Evolutionary conservation across 1,140 invertebrate genomes (phyloP).

Genomic region (Venturia canescens): DNA sequence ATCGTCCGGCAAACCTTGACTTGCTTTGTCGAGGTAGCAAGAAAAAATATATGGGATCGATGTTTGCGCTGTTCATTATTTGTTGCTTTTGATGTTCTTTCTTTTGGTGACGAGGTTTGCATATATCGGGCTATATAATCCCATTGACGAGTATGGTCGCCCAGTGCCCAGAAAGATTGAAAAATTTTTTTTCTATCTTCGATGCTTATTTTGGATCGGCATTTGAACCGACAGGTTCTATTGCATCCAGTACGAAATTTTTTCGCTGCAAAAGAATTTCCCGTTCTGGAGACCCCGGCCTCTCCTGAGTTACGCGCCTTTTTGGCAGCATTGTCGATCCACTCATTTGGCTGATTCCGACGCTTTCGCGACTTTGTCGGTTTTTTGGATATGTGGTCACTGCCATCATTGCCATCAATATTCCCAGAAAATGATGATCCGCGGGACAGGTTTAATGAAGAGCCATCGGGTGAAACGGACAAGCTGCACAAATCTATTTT

Average conservation of each 20-base stretch:
- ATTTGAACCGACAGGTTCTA: no score
- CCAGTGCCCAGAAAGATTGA: constrained; percentile 18
- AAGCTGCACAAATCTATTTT: constrained; percentile 5
- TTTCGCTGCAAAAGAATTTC: constrained; percentile 38
- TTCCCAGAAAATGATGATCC: background rate
- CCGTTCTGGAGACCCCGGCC: constrained; percentile 31
- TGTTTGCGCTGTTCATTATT: constrained; percentile 21
- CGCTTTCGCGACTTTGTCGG: constrained; percentile 25
- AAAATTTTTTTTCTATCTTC: constrained; percentile 1
- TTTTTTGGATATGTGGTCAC: background rate
- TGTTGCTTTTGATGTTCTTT: constrained; percentile 6
- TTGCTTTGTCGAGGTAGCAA: constrained; percentile 32
- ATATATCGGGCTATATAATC: constrained; percentile 30
- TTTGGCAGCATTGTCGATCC: constrained; percentile 23
- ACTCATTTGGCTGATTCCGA: constrained; percentile 22
- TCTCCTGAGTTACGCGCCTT: constrained; percentile 31
- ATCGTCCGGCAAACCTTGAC: constrained; percentile 31
- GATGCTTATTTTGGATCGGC: background rate
- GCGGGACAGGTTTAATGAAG: background rate
- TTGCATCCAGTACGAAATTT: constrained; percentile 19
- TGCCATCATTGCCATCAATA: background rate
- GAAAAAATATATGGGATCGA: constrained; percentile 16
- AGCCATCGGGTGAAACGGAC: no score
- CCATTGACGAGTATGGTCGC: no score
- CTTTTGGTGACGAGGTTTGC: constrained; percentile 7